phyloP scores from a whole-genome alignment of 2,888 invertebrate species.

The Pediacus dermestoides region DNA sequence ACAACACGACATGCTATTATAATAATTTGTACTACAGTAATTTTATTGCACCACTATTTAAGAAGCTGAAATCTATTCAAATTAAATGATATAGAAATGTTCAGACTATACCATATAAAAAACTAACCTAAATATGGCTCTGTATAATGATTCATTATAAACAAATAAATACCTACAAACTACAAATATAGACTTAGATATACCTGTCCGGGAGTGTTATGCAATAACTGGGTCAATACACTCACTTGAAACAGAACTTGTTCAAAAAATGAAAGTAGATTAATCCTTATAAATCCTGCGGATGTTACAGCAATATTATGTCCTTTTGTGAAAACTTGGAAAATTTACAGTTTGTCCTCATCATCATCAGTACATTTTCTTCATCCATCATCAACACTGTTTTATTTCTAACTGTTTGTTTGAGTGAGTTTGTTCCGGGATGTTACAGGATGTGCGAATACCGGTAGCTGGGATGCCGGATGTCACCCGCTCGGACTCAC shows the following conservation, averaged over 20 bases:
- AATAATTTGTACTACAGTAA: too few species aligned
- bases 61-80: too few species aligned
- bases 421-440: conserved; percentile 24
- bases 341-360: background rate
- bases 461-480: conserved; percentile 52
- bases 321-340: background rate
- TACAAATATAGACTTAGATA: too few species aligned
- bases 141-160: too few species aligned
- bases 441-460: conserved; percentile 43
- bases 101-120: too few species aligned
- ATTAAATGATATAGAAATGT: too few species aligned
- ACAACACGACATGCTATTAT: too few species aligned
- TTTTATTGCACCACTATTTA: too few species aligned
- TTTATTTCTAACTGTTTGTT: conserved; percentile 3
- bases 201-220: conserved; percentile 19
- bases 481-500: conserved; percentile 56
- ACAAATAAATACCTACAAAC: too few species aligned
- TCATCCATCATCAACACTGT: conserved; percentile 8
- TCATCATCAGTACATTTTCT: conserved; percentile 7
- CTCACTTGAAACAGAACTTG: conserved; percentile 25
- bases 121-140: too few species aligned
- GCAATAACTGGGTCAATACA: conserved; percentile 32
- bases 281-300: conserved; percentile 2
- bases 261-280: conserved; percentile 32
- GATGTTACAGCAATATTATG: background rate